Percentiles rank a stretch among this genome's conserved stretches.
These are phyloP conservation scores for Metopolophium dirhodum DNA, from an alignment of 1,140 invertebrate genomes.

Conservation along the genomic window DNA sequence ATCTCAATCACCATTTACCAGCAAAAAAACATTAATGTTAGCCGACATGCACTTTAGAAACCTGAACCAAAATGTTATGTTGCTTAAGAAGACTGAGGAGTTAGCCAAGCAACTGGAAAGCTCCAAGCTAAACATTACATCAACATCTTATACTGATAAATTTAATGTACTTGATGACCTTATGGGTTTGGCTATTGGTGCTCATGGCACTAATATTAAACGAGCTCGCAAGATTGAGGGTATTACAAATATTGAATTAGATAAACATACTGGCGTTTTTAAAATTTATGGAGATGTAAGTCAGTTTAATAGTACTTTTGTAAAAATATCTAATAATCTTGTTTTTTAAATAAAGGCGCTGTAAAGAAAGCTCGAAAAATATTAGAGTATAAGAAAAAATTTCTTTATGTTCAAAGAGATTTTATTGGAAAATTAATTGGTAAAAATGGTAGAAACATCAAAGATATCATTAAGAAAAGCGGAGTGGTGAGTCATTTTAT, in stretches of 20 bases:
- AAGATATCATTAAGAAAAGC: slow-evolving; percentile 99
- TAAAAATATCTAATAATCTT: background rate
- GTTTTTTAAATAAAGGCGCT: slow-evolving; percentile 61
- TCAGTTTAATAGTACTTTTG: slow-evolving; percentile 15
- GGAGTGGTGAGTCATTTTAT: slow-evolving; percentile 78
- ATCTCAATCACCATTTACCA: slow-evolving; percentile 77
- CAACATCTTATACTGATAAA: slow-evolving; percentile 76
- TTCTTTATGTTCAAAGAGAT: slow-evolving; percentile 90
- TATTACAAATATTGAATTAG: slow-evolving; percentile 94
- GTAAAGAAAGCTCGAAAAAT: slow-evolving; percentile 91
- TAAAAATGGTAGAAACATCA: slow-evolving; percentile 96
- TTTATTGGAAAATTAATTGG: slow-evolving; percentile 98
- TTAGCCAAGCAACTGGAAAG: slow-evolving; percentile 91
- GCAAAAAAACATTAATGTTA: slow-evolving; percentile 79
- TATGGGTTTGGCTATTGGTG: slow-evolving; percentile 95
- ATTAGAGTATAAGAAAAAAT: slow-evolving; percentile 96
- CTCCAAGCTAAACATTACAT: slow-evolving; percentile 78
- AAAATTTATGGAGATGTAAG: slow-evolving; percentile 92
- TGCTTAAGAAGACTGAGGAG: slow-evolving; percentile 96
- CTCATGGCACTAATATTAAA: slow-evolving; percentile 96
- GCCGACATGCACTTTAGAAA: slow-evolving; percentile 98
- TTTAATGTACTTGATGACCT: slow-evolving; percentile 94
- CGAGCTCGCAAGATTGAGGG: slow-evolving; percentile 92
- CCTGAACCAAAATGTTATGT: slow-evolving; percentile 84
- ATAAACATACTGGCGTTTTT: slow-evolving; percentile 94